Evolutionary conservation across 2,888 invertebrate genomes (phyloP), one percentile per base, ranked within the genome.

Genomic region (Didymodactylos carnosus): DNA sequence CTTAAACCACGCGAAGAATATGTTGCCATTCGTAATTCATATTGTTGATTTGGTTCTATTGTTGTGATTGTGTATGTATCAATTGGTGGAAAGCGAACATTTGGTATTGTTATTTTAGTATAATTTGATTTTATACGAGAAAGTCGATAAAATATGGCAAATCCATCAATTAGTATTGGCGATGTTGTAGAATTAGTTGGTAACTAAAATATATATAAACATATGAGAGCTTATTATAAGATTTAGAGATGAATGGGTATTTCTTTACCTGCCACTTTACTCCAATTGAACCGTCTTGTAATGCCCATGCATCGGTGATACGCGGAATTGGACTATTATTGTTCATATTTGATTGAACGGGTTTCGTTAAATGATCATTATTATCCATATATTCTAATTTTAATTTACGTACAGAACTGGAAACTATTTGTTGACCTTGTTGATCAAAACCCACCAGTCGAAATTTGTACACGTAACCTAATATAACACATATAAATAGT

Each of bases 211-310:
- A 35, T 16, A 35, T 51, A 0, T 19, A 7, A 25, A 13, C 14
- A 41, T 8, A 35, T 14, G 8, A 13, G 7, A 53, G 19, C 13
- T 14, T 70, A n/a, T 23, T 29, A 1, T 8, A 29, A 25, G 2
- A 39, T 25, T 25, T 16, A 27, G 13, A 71, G 10, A n/a, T n/a
- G n/a, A n/a, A n/a, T n/a, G n/a, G n/a, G n/a, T n/a, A n/a, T n/a
- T n/a, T n/a, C n/a, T n/a, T n/a, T 8, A 73, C 49, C 39, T 70
- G 39, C 74, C 74, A 74, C 39, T 74, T 74, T 23, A 74, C 40
- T 10, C 53, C 35, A 2, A 74, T 40, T 27, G 40, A 41, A 10
- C 23, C 27, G 7, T 71, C 23, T 13, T 71, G 53, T 35, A 53
- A 62, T 35, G 71, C 71, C 74, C 74, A 71, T 62, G 71, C 40